A percentile compares a stretch with the other conserved stretches of the same genome.
Evolutionary conservation across 2,888 invertebrate species (phyloP).

Genomic region (Pilophorus perplexus): DNA sequence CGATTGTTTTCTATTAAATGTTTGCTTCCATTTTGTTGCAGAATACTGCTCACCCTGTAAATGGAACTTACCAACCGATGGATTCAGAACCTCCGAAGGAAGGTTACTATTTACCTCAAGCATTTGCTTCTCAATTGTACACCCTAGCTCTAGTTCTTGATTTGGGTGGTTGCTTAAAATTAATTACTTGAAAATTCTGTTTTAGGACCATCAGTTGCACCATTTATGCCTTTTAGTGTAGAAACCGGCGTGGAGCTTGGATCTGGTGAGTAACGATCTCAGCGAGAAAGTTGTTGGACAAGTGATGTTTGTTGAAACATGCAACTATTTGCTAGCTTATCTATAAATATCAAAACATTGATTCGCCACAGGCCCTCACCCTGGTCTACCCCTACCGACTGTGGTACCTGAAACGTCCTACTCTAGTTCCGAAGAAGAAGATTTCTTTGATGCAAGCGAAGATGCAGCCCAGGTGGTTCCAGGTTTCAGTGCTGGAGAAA

Average conservation of each 20-base stretch:
- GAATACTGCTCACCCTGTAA: slow-evolving; percentile 58
- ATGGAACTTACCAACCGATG: slow-evolving; percentile 71
- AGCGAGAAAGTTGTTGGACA: background rate
- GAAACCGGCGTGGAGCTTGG: slow-evolving; percentile 22
- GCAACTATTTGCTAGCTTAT: background rate
- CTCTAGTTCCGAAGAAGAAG: slow-evolving; percentile 96
- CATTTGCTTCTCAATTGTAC: too few relatives aligned
- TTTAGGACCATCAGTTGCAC: slow-evolving; percentile 27
- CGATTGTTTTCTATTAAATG: too few relatives aligned
- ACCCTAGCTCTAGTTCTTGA: too few relatives aligned
- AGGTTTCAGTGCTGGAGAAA: slow-evolving; percentile 51
- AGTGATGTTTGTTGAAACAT: background rate
- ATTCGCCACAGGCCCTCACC: slow-evolving; percentile 11
- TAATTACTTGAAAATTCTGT: too few relatives aligned
- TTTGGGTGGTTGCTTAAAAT: too few relatives aligned
- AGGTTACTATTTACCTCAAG: slow-evolving; percentile 34
- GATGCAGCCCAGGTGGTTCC: slow-evolving; percentile 43
- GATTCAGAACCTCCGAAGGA: slow-evolving; percentile 45
- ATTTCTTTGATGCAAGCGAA: slow-evolving; percentile 90
- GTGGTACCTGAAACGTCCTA: slow-evolving; percentile 86
- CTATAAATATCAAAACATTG: background rate
- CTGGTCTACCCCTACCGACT: slow-evolving; percentile 51
- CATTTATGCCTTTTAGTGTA: slow-evolving; percentile 25
- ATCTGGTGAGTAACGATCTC: slow-evolving; percentile 17
- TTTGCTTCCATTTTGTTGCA: background rate